Percentiles rank a stretch among this genome's conserved stretches.
Conservation (phyloP, 2,888 invertebrate species). For the Philaethria dido region DNA sequence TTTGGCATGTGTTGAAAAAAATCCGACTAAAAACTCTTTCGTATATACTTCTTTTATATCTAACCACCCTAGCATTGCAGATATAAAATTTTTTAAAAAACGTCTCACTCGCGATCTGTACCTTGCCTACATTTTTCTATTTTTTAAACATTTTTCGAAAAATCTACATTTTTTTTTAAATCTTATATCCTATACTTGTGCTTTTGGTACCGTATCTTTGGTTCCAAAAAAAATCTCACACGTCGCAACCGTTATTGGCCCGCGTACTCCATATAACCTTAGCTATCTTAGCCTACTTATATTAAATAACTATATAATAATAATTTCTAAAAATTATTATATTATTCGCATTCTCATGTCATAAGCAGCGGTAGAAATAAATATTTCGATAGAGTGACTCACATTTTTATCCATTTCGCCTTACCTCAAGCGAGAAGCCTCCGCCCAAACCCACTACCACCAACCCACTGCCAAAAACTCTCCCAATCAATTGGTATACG, state of each 20-base stretch:
- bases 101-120: constrained; percentile 70
- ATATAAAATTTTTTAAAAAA: constrained; percentile 72
- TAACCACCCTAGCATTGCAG: constrained; percentile 55
- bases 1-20: constrained; percentile 70
- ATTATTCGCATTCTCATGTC: constrained; percentile 62
- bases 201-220: constrained; percentile 49
- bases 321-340: constrained; percentile 71
- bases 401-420: constrained; percentile 63
- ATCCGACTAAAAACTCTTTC: constrained; percentile 57
- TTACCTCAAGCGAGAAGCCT: constrained; percentile 3
- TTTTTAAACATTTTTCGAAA: constrained; percentile 80
- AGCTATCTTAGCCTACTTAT: constrained; percentile 52
- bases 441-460: constrained; percentile 27
- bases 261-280: constrained; percentile 73
- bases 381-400: constrained; percentile 72
- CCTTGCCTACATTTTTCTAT: constrained; percentile 57
- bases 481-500: constrained; percentile 25
- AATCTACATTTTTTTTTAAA: constrained; percentile 74
- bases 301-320: constrained; percentile 57
- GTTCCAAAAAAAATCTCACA: constrained; percentile 46
- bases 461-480: constrained; percentile 24
- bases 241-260: constrained; percentile 74
- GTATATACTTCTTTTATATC: constrained; percentile 46
- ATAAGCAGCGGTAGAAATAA: constrained; percentile 72
- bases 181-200: constrained; percentile 72